phyloP scores from a whole-genome alignment of 2,888 invertebrate species.

The Rhorus exstirpatorius region DNA sequence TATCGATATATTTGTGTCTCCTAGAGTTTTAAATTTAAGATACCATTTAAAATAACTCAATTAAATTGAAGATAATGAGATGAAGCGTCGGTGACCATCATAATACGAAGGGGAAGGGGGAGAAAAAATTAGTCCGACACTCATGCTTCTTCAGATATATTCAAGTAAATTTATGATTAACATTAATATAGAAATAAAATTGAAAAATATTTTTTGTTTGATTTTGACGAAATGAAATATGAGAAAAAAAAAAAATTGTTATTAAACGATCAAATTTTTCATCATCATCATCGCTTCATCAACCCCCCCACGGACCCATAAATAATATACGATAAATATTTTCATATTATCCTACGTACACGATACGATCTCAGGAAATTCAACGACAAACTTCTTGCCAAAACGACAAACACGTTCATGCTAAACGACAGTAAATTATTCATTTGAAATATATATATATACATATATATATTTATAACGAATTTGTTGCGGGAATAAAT shows the following conservation, averaged over 20 bases:
- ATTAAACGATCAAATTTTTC: not conserved
- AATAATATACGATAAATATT: not conserved
- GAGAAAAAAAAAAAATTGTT: not conserved
- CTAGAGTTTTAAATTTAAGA: conserved; percentile 23
- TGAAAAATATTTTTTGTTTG: conserved; percentile 1
- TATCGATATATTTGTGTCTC: conserved; percentile 36
- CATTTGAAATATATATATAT: conserved; percentile 41
- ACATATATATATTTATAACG: no score
- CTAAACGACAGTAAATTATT: conserved; percentile 65
- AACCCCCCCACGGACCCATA: not conserved
- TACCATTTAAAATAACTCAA: conserved; percentile 36
- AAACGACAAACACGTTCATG: conserved; percentile 75
- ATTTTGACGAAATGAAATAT: conserved; percentile 23
- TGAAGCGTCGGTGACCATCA: conserved; percentile 8
- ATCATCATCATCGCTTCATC: conserved; percentile 30
- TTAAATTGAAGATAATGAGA: no score
- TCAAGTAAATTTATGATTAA: no score
- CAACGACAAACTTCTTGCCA: not conserved
- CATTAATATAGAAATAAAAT: not conserved
- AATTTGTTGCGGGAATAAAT: conserved; percentile 50
- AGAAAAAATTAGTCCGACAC: no score
- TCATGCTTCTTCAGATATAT: no score
- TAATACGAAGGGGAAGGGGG: no score
- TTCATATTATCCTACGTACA: not conserved
- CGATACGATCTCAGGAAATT: conserved; percentile 39